phyloP scores from a whole-genome alignment of 2,113 vertebrate genomes.

The Lota lota region DNA sequence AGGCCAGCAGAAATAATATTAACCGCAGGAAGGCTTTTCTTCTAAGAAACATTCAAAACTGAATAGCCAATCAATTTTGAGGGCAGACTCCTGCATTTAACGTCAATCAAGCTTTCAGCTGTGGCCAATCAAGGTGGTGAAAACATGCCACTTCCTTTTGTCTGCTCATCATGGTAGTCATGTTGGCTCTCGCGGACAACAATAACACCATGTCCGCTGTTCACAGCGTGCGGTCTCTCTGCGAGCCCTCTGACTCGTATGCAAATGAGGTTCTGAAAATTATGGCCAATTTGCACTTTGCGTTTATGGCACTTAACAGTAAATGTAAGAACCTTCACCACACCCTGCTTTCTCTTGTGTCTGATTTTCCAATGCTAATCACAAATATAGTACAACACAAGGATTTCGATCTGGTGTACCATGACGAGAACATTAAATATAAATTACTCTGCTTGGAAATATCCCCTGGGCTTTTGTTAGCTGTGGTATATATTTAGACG shows the following conservation, averaged over 20 bases:
- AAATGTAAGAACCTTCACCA: conserved; percentile 64
- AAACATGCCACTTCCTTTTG: conserved; percentile 8
- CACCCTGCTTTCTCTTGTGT: conserved; percentile 14
- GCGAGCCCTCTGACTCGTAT: conserved; percentile 14
- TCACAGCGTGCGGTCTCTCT: conserved; percentile 7
- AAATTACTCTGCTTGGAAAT: conserved; percentile 50
- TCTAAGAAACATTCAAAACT: no score
- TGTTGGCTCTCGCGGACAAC: conserved; percentile 6
- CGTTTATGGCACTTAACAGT: conserved; percentile 57
- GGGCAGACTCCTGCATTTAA: not conserved
- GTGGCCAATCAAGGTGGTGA: conserved; percentile 52
- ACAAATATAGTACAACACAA: conserved; percentile 43
- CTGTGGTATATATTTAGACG: conserved; percentile 44
- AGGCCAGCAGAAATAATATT: no score
- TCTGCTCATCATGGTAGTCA: conserved; percentile 3
- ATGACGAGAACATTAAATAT: conserved; percentile 60
- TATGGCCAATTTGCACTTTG: conserved; percentile 54
- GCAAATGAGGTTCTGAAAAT: conserved; percentile 56
- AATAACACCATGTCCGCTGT: conserved; percentile 13
- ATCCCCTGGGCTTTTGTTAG: conserved; percentile 32
- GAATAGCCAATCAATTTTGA: conserved; percentile 23
- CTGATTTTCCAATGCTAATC: conserved; percentile 37
- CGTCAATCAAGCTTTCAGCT: conserved; percentile 55
- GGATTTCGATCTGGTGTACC: conserved; percentile 41
- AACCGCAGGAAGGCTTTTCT: no score